phyloP scores from a whole-genome alignment of 2,113 vertebrate species.

The Alaudala cheleensis region DNA sequence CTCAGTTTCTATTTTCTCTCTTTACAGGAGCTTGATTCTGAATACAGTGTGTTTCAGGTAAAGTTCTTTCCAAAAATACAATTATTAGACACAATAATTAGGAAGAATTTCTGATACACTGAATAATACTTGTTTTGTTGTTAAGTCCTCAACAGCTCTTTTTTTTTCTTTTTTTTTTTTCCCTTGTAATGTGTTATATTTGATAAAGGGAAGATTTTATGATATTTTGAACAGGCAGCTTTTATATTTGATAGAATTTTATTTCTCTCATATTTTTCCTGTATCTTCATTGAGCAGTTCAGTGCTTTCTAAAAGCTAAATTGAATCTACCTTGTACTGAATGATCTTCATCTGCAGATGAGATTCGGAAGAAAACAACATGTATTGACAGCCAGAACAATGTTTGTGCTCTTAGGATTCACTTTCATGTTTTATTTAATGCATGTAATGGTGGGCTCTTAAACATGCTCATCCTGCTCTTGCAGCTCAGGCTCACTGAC shows the following conservation, averaged over 20 bases:
- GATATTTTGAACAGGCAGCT: not conserved
- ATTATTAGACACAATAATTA: not conserved
- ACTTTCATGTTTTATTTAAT: not conserved
- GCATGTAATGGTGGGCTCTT: not conserved
- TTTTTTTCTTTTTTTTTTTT: not conserved
- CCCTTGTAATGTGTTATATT: not conserved
- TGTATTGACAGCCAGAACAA: not conserved
- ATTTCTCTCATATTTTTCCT: not conserved
- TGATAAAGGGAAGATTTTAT: not conserved
- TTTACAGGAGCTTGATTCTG: conserved; percentile 81
- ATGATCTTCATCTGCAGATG: not conserved
- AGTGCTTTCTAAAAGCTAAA: not conserved
- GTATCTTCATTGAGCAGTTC: not conserved
- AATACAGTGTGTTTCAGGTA: conserved; percentile 85
- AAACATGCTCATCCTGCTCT: not conserved
- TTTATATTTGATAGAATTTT: not conserved
- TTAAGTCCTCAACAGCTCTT: not conserved
- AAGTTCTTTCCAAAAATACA: conserved; percentile 44
- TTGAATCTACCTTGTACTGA: not conserved
- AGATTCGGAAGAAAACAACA: not conserved
- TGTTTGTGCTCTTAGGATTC: not conserved
- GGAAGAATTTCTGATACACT: not conserved
- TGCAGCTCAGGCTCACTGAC: not conserved
- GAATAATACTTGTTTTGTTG: not conserved
- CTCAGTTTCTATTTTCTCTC: conserved; percentile 51